Conservation (phyloP, 2,113 vertebrate species). For the Xenopus tropicalis region DNA sequence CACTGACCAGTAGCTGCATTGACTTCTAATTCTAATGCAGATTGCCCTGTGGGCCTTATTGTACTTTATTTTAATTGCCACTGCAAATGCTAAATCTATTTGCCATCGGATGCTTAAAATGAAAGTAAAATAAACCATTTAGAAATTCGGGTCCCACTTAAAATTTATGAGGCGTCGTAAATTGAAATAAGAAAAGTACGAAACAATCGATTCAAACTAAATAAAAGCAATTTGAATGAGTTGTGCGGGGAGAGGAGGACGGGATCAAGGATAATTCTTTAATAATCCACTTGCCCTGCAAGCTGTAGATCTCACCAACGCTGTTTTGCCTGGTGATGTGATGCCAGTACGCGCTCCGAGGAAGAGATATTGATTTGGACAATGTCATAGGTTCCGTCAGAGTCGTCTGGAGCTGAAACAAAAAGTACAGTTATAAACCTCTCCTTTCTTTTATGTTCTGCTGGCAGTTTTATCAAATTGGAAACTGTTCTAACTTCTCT, state of each 20-base stretch:
- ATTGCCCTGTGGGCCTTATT: too few species aligned
- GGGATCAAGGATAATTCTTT: too few species aligned
- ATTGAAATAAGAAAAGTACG: background rate
- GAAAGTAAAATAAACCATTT: too few species aligned
- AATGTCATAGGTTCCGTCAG: slow-evolving; percentile 78
- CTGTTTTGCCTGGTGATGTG: slow-evolving; percentile 97
- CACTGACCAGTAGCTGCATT: too few species aligned
- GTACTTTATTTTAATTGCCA: too few species aligned
- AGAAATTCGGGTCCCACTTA: too few species aligned
- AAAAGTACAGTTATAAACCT: slow-evolving; percentile 36
- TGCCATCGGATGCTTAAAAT: too few species aligned
- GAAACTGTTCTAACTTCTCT: too few species aligned
- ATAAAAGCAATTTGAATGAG: slow-evolving; percentile 37
- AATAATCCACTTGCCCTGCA: slow-evolving; percentile 79
- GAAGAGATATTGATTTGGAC: slow-evolving; percentile 93
- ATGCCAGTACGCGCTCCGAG: slow-evolving; percentile 95
- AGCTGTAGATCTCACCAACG: slow-evolving; percentile 93
- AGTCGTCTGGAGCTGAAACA: slow-evolving; percentile 83
- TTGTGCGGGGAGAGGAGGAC: background rate
- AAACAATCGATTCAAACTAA: background rate
- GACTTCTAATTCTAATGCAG: too few species aligned
- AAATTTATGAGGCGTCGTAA: background rate
- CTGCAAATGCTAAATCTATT: too few species aligned
- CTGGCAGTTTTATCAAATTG: too few species aligned
- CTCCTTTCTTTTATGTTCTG: slow-evolving; percentile 1